Evolutionary conservation across 35 echinoderm and acorn worm species (phyloP).

Genomic region (Lytechinus variegatus): DNA sequence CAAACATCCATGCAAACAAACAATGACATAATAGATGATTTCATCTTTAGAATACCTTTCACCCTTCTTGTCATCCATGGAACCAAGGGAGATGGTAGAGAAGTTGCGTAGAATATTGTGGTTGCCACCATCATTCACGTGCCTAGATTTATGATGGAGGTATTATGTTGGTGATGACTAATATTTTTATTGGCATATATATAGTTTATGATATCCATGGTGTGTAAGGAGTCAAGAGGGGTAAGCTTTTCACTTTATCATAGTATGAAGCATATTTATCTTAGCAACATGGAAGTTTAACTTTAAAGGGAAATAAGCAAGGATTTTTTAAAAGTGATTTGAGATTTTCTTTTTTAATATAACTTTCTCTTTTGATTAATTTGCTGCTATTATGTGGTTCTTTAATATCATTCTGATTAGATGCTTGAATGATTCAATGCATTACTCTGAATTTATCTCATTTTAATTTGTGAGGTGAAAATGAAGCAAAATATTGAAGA

Average conservation of each 20-base stretch:
- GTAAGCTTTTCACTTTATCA: neutral
- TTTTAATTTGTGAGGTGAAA: no score
- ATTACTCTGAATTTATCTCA: no score
- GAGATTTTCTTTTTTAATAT: no score
- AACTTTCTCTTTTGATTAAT: no score
- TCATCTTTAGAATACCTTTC: neutral
- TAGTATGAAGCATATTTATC: no score
- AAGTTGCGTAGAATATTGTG: slow-evolving; percentile 19
- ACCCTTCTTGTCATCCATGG: slow-evolving; percentile 45
- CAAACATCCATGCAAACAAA: neutral
- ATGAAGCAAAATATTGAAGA: no score
- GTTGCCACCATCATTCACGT: slow-evolving; percentile 20
- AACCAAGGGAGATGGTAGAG: slow-evolving; percentile 34
- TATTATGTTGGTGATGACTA: neutral
- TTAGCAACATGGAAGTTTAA: no score
- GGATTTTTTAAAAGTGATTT: no score
- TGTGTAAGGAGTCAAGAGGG: neutral
- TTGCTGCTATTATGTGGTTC: no score
- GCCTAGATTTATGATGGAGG: slow-evolving; percentile 20
- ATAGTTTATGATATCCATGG: neutral
- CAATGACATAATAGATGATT: neutral
- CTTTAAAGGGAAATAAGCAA: no score
- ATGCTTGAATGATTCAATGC: no score
- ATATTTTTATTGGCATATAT: neutral
- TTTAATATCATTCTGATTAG: no score